A percentile compares a stretch with the other conserved stretches of the same genome.
These are phyloP conservation scores for Heliconius himera DNA, from an alignment of 1,140 invertebrate species.

Conservation along the genomic window DNA sequence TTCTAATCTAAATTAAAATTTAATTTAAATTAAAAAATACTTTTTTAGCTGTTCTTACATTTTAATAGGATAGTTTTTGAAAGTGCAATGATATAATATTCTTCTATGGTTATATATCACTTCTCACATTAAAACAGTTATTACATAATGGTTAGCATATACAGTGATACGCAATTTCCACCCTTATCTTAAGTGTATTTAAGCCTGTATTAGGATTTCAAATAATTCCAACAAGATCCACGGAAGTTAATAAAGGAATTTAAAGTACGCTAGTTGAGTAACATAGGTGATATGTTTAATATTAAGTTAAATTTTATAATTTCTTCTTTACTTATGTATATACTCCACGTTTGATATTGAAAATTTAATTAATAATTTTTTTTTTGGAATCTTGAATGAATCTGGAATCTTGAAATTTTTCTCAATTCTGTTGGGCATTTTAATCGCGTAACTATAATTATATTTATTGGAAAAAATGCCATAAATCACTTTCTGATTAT, in stretches of 20 bases:
- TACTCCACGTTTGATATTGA: not conserved
- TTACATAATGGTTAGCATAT: not conserved
- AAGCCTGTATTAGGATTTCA: not conserved
- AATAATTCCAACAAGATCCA: not conserved
- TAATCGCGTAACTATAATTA: no score
- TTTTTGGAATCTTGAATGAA: no score
- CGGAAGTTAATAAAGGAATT: conserved; percentile 1
- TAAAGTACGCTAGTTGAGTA: not conserved
- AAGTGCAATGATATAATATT: not conserved
- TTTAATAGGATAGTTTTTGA: not conserved
- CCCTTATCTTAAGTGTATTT: not conserved
- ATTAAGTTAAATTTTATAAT: not conserved
- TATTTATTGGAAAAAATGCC: no score
- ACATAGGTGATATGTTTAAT: not conserved
- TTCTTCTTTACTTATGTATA: not conserved
- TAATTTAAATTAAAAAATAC: no score
- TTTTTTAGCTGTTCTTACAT: not conserved
- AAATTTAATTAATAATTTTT: not conserved
- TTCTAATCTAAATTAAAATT: no score
- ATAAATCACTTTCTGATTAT: no score
- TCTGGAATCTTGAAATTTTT: no score
- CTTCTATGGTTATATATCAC: not conserved
- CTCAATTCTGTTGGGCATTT: no score
- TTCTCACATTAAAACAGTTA: not conserved
- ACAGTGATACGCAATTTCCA: not conserved